Evolutionary conservation across 2,888 invertebrate genomes (phyloP).

Genomic region (Cybosia mesomella): DNA sequence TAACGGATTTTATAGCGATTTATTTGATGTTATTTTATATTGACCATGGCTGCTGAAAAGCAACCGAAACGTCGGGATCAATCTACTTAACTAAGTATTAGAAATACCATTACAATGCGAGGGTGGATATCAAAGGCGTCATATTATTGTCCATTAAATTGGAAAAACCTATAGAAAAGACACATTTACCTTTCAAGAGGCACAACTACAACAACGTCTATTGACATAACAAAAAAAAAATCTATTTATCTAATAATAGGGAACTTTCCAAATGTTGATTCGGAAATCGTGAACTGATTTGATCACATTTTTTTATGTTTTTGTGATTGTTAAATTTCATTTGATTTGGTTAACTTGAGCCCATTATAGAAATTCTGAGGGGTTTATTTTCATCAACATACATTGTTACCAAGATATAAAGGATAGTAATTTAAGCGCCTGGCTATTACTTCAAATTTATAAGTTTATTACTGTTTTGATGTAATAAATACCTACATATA

Average conservation of each 20-base stretch:
- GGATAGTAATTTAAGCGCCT: not conserved
- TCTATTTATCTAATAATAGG: slow-evolving; percentile 4
- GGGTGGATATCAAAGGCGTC: not conserved
- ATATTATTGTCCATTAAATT: slow-evolving; percentile 11
- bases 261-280: slow-evolving; percentile 10
- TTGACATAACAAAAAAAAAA: not conserved
- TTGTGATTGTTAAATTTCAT: not conserved
- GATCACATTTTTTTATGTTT: slow-evolving; percentile 3
- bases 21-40: too few relatives aligned
- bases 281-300: slow-evolving; percentile 5
- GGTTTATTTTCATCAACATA: not conserved
- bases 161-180: slow-evolving; percentile 3
- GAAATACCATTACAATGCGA: not conserved
- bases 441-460: too few relatives aligned
- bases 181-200: not conserved
- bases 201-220: not conserved
- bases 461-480: too few relatives aligned
- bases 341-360: not conserved
- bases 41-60: too few relatives aligned
- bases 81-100: not conserved
- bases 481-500: too few relatives aligned
- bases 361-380: not conserved
- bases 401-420: not conserved
- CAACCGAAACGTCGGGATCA: too few relatives aligned
- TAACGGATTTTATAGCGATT: too few relatives aligned